phyloP scores from a whole-genome alignment of 2,888 invertebrate genomes.

The Chrysolina haemoptera region DNA sequence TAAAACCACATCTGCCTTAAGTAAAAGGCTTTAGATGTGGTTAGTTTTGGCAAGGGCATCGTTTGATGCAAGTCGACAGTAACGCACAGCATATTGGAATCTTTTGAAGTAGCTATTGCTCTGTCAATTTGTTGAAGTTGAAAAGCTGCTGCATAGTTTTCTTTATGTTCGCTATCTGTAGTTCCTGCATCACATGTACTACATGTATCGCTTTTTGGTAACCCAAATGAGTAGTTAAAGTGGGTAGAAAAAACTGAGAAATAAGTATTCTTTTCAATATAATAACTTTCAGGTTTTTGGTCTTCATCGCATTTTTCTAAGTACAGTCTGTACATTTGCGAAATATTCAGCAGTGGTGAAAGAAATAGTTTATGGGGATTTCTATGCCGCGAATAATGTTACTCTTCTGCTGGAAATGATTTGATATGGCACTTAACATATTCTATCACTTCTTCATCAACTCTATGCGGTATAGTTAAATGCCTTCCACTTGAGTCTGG shows the following conservation, averaged over 20 bases:
- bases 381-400: constrained; percentile 41
- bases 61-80: constrained; percentile 54
- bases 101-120: neutral
- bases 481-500: constrained; percentile 32
- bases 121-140: constrained; percentile 35
- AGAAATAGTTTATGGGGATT: constrained; percentile 40
- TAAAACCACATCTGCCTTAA: constrained; percentile 54
- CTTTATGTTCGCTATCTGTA: constrained; percentile 29
- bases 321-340: too few relatives aligned
- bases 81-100: constrained; percentile 36
- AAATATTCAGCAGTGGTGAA: constrained; percentile 34
- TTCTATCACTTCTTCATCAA: constrained; percentile 25
- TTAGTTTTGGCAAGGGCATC: constrained; percentile 46
- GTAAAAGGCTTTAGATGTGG: constrained; percentile 51
- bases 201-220: too few relatives aligned
- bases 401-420: constrained; percentile 36
- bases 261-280: constrained; percentile 28
- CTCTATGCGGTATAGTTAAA: constrained; percentile 29
- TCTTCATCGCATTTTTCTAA: too few relatives aligned
- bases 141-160: constrained; percentile 36
- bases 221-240: too few relatives aligned
- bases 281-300: constrained; percentile 28
- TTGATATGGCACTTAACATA: constrained; percentile 30
- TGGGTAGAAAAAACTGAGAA: constrained; percentile 17
- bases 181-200: constrained; percentile 25